These are phyloP conservation scores for Pogoniulus pusillus DNA, from an alignment of 2,797 vertebrate genomes.

Conservation along the genomic window DNA sequence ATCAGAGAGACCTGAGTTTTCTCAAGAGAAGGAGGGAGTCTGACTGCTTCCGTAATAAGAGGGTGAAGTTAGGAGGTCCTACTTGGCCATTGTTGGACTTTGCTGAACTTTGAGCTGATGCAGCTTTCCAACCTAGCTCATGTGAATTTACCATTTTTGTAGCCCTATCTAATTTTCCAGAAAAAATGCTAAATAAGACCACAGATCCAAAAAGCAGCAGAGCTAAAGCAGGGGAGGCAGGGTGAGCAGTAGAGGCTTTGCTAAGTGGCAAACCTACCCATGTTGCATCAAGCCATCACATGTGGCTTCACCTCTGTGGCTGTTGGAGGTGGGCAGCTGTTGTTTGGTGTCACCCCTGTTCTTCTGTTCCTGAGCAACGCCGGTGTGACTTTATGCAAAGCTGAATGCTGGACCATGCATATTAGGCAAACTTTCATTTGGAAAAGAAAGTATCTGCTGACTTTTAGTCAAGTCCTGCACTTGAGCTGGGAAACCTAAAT, in stretches of 20 bases:
- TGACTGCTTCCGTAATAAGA: rapidly evolving
- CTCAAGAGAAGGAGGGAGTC: neutral
- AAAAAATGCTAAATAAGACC: neutral
- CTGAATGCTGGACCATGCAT: neutral
- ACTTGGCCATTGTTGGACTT: neutral
- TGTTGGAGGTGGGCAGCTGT: neutral
- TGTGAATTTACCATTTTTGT: neutral
- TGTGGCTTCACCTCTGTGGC: rapidly evolving
- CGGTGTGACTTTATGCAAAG: rapidly evolving
- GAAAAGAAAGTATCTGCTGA: neutral
- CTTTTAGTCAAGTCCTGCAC: neutral
- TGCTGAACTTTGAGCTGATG: neutral
- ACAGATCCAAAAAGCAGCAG: neutral
- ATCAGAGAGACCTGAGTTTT: neutral
- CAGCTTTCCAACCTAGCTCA: neutral
- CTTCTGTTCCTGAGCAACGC: neutral
- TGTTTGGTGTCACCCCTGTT: rapidly evolving
- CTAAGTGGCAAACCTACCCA: neutral
- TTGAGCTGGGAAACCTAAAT: neutral
- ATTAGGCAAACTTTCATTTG: neutral
- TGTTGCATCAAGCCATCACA: rapidly evolving
- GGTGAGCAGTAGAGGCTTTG: neutral
- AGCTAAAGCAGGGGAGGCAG: neutral
- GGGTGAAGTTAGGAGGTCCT: neutral
- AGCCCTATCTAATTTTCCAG: neutral